A percentile compares a stretch with the other conserved stretches of the same genome.
Evolutionary conservation across 2,888 invertebrate genomes (phyloP).

Genomic region (Latheticus oryzae): DNA sequence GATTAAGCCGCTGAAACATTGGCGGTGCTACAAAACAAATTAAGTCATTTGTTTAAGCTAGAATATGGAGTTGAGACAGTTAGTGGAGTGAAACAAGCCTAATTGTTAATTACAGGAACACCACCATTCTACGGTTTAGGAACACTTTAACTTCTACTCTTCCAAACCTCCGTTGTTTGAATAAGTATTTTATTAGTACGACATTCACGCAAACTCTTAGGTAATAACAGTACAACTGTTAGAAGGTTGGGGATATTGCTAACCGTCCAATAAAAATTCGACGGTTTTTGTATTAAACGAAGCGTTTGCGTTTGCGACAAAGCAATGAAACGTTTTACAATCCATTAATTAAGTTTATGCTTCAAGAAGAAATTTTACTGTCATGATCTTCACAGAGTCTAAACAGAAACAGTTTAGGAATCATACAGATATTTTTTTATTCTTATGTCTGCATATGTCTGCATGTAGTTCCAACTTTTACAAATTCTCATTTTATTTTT

Average conservation of each 20-base stretch:
- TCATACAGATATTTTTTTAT: too few relatives aligned
- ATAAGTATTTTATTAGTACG: conserved; percentile 25
- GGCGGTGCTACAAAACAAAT: conserved; percentile 40
- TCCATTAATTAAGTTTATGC: conserved; percentile 29
- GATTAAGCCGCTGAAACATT: conserved; percentile 28
- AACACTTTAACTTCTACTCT: conserved; percentile 33
- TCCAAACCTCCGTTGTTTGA: conserved; percentile 32
- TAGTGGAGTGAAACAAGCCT: conserved; percentile 42
- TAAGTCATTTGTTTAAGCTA: conserved; percentile 49
- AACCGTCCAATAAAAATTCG: conserved; percentile 8
- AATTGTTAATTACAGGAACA: conserved; percentile 45
- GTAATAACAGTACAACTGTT: not conserved
- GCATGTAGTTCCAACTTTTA: conserved; percentile 9
- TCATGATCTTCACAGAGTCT: too few relatives aligned
- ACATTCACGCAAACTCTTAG: conserved; percentile 5
- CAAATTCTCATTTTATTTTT: conserved; percentile 10
- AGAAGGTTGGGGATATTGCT: conserved; percentile 1
- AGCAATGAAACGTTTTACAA: conserved; percentile 26
- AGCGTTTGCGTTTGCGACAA: conserved; percentile 13
- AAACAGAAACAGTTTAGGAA: too few relatives aligned
- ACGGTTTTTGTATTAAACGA: conserved; percentile 5
- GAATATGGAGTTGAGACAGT: conserved; percentile 41
- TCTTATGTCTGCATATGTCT: too few relatives aligned
- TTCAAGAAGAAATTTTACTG: not conserved
- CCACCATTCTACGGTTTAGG: conserved; percentile 38